These are phyloP conservation scores for Epizoanthus scotinus DNA, from an alignment of 92 coral and sea anemone species.

Conservation along the genomic window DNA sequence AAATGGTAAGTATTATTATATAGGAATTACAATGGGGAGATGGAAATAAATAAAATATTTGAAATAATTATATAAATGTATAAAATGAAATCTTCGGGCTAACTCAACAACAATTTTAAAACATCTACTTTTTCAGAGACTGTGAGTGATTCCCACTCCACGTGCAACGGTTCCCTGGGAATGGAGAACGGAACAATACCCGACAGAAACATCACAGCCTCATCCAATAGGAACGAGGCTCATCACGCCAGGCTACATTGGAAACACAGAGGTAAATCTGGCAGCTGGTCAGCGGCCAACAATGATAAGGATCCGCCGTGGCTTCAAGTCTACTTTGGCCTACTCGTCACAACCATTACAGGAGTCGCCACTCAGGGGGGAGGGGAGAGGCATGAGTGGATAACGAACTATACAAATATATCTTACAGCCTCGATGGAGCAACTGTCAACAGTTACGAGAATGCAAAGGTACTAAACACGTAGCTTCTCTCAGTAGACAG, in stretches of 20 bases:
- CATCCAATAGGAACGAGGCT: neutral
- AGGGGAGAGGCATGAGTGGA: conserved; percentile 21
- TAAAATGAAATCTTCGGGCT: too few relatives aligned
- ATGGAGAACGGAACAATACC: conserved; percentile 27
- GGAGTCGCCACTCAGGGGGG: conserved; percentile 28
- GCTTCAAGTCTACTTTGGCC: conserved; percentile 29
- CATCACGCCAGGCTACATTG: conserved; percentile 9
- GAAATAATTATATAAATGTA: too few relatives aligned
- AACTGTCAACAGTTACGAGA: neutral
- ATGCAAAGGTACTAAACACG: neutral
- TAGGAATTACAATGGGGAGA: too few relatives aligned
- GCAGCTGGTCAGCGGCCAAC: neutral
- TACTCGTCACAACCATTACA: neutral
- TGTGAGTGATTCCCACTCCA: too few relatives aligned
- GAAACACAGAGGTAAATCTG: neutral
- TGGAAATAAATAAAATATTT: too few relatives aligned
- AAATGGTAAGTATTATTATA: too few relatives aligned
- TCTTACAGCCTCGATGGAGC: neutral
- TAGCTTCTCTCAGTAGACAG: neutral
- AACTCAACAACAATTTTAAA: too few relatives aligned
- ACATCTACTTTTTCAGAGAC: too few relatives aligned
- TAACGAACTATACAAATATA: neutral
- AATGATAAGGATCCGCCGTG: neutral
- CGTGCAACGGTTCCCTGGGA: conserved; percentile 8
- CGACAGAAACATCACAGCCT: neutral